Conservation (phyloP, 1,140 invertebrate genomes). For the Ephestia elutella region DNA sequence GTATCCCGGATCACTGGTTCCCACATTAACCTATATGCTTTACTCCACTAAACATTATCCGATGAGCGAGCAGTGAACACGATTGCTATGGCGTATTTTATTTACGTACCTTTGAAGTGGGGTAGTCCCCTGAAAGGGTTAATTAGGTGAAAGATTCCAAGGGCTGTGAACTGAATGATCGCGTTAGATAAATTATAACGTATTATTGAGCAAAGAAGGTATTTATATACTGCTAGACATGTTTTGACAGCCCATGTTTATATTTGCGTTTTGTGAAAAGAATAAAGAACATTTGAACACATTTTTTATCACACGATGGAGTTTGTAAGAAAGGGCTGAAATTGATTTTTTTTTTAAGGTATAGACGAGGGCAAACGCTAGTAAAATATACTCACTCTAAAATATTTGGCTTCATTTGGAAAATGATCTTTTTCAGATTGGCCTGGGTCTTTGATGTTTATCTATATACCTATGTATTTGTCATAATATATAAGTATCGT, state of each 20-base stretch:
- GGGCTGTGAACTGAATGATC: slow-evolving; percentile 51
- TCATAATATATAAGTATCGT: too few relatives aligned
- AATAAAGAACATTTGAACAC: too few relatives aligned
- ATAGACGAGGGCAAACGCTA: too few relatives aligned
- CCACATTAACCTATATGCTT: slow-evolving; percentile 48
- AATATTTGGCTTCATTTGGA: too few relatives aligned
- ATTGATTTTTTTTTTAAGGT: too few relatives aligned
- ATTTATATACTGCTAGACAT: slow-evolving; percentile 37
- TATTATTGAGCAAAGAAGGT: slow-evolving; percentile 61
- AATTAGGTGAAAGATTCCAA: slow-evolving; percentile 67
- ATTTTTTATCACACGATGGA: too few relatives aligned
- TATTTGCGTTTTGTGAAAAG: not conserved
- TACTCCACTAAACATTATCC: slow-evolving; percentile 54
- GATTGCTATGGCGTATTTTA: slow-evolving; percentile 38
- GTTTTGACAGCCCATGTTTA: slow-evolving; percentile 4
- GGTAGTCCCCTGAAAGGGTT: slow-evolving; percentile 56
- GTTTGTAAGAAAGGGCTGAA: too few relatives aligned
- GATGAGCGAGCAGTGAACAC: slow-evolving; percentile 25
- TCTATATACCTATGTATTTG: too few relatives aligned
- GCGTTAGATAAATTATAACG: slow-evolving; percentile 65
- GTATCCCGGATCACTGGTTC: not conserved
- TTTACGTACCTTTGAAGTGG: slow-evolving; percentile 61
- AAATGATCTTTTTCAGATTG: too few relatives aligned
- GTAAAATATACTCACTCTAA: too few relatives aligned
- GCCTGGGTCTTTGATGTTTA: too few relatives aligned